These are phyloP conservation scores for Gymnothorax javanicus DNA, from an alignment of 2,797 vertebrate genomes.

Conservation along the genomic window DNA sequence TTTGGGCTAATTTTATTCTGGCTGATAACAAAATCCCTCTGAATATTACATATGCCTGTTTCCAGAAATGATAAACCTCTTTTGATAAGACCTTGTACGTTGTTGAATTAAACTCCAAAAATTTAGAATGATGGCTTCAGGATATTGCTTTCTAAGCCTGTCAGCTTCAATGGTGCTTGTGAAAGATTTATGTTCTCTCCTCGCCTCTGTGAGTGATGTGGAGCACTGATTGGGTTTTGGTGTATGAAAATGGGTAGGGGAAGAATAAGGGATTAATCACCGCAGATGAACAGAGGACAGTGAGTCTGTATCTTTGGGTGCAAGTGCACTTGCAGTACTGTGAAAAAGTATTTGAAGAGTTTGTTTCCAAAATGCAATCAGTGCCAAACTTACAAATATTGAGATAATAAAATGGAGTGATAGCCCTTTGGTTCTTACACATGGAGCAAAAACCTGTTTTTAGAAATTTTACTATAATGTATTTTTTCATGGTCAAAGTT, in stretches of 20 bases:
- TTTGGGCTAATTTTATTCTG: conserved; percentile 32
- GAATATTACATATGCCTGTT: conserved; percentile 15
- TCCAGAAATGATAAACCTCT: not conserved
- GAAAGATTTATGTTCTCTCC: not conserved
- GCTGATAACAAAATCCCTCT: conserved; percentile 28
- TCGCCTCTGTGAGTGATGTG: not conserved
- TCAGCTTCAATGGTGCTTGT: not conserved
- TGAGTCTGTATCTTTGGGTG: conserved; percentile 16
- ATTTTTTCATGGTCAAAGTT: too few relatives aligned
- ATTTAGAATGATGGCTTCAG: conserved; percentile 21
- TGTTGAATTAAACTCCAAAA: not conserved
- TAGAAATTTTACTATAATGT: too few relatives aligned
- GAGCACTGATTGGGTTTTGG: conserved; percentile 2
- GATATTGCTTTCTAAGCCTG: not conserved
- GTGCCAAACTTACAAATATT: too few relatives aligned
- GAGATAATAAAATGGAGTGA: too few relatives aligned
- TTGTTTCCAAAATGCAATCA: too few relatives aligned
- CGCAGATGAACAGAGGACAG: conserved; percentile 20
- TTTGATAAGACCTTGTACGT: conserved; percentile 26
- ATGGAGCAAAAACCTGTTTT: too few relatives aligned
- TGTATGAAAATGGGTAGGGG: not conserved
- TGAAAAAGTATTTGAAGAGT: not conserved
- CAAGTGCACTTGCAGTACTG: not conserved
- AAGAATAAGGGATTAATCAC: conserved; percentile 25
- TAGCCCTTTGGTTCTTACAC: too few relatives aligned